Conservation (phyloP, 2,797 vertebrate species). For the Lycodopsis pacificus region DNA sequence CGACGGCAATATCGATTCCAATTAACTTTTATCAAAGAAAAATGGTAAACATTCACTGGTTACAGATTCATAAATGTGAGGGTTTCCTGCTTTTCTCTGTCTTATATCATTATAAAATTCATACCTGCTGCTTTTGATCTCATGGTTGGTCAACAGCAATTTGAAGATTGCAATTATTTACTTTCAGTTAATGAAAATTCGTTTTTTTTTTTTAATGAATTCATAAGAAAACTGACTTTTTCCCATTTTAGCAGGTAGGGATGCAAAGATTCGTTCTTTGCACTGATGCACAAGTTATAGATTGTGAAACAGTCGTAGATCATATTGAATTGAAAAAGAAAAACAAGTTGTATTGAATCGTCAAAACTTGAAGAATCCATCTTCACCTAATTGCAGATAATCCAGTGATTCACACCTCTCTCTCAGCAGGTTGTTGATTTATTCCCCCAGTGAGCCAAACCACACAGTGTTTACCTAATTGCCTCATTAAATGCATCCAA, state of each 20-base stretch:
- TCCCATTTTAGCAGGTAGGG: background rate
- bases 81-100: background rate
- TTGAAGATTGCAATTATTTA: background rate
- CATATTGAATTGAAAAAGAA: background rate
- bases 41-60: background rate
- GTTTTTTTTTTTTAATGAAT: too few species aligned
- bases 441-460: conserved; percentile 58
- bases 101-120: background rate
- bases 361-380: background rate
- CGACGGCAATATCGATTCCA: background rate
- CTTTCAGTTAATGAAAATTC: background rate
- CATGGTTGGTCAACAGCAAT: background rate
- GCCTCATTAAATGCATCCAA: conserved; percentile 27
- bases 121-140: background rate
- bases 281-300: background rate
- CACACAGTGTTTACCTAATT: conserved; percentile 60
- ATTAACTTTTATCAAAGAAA: background rate
- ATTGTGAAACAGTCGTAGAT: background rate
- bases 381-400: background rate
- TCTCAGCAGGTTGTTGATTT: conserved; percentile 24
- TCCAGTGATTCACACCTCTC: conserved; percentile 11
- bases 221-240: background rate
- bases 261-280: background rate
- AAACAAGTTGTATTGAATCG: background rate
- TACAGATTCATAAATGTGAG: background rate